These are phyloP conservation scores for Drosophila rufa DNA, from an alignment of 1,140 invertebrate genomes.

Conservation along the genomic window DNA sequence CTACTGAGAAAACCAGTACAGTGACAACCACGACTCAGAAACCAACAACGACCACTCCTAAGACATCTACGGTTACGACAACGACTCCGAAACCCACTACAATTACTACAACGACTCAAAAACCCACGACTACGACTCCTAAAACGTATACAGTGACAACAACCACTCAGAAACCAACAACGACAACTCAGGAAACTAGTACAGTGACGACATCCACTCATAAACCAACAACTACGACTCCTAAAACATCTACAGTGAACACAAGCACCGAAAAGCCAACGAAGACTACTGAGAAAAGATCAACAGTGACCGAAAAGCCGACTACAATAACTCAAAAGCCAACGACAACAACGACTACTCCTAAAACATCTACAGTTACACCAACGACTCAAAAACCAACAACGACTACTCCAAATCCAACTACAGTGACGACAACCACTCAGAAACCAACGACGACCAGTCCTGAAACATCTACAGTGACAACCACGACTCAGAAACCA, in stretches of 20 bases:
- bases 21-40: neutral
- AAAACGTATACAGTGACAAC: neutral
- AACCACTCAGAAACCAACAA: neutral
- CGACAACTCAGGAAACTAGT: neutral
- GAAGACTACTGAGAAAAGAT: neutral
- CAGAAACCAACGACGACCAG: neutral
- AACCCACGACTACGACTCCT: slow-evolving; percentile 40
- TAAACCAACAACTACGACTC: slow-evolving; percentile 6
- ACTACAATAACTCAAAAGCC: slow-evolving; percentile 6
- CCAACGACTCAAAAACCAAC: neutral
- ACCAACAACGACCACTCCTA: slow-evolving; percentile 19
- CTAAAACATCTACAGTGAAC: neutral
- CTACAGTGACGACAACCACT: neutral
- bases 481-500: slow-evolving; percentile 7
- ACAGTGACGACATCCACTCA: neutral
- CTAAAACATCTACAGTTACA: neutral
- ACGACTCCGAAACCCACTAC: slow-evolving; percentile 1
- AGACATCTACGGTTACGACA: neutral
- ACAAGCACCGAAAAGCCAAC: neutral
- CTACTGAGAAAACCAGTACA: neutral
- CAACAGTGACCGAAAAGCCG: neutral
- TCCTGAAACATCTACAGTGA: neutral
- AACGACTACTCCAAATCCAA: neutral
- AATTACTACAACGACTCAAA: slow-evolving; percentile 86
- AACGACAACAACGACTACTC: slow-evolving; percentile 12